A percentile compares a stretch with the other conserved stretches of the same genome.
Evolutionary conservation across 2,888 invertebrate genomes (phyloP).

Genomic region (Chrysotoxum bicinctum): DNA sequence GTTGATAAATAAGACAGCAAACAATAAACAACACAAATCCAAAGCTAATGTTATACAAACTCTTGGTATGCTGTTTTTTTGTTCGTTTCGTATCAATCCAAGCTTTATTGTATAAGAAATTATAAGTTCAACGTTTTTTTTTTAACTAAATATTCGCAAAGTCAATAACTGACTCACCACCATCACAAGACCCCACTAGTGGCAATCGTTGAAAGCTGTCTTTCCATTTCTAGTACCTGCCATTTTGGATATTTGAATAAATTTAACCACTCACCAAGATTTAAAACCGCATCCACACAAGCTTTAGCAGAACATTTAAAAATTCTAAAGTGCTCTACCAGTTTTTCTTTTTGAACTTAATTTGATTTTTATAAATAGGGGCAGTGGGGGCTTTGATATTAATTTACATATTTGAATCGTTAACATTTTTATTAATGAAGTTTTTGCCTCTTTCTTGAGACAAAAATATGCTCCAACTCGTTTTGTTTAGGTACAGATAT

Average conservation of each 20-base stretch:
- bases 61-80: neutral
- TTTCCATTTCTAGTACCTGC: conserved; percentile 34
- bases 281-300: conserved; percentile 17
- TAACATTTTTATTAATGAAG: neutral
- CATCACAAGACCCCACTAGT: conserved; percentile 43
- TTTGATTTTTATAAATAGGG: neutral
- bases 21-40: too few relatives aligned
- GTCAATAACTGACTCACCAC: conserved; percentile 25
- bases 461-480: neutral
- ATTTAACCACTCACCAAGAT: conserved; percentile 36
- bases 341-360: conserved; percentile 8
- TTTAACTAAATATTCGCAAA: conserved; percentile 7
- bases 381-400: neutral
- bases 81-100: neutral
- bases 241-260: conserved; percentile 55
- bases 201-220: conserved; percentile 5
- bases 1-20: too few relatives aligned
- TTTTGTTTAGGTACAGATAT: neutral
- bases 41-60: too few relatives aligned
- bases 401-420: neutral
- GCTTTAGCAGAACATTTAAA: conserved; percentile 28
- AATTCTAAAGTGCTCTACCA: conserved; percentile 55
- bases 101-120: neutral
- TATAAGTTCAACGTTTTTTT: neutral
- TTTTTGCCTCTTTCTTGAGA: too few relatives aligned